Percentiles rank a stretch among this genome's conserved stretches.
Evolutionary conservation across 2,888 invertebrate species (phyloP).

Genomic region (Lathronympha strigana): DNA sequence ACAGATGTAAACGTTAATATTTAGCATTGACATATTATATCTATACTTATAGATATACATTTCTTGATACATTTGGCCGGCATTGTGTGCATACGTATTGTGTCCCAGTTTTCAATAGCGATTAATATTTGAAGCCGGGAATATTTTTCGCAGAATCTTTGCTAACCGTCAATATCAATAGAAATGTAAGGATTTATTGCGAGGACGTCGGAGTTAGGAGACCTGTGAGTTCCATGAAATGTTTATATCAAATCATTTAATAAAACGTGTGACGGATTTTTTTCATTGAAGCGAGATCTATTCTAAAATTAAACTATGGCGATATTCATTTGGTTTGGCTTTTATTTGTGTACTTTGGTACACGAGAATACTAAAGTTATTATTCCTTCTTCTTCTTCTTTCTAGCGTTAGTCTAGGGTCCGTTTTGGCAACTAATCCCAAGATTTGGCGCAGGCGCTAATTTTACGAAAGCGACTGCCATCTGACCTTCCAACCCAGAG

Average conservation of each 20-base stretch:
- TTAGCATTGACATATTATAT: not conserved
- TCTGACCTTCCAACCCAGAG: no score
- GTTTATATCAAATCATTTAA: no score
- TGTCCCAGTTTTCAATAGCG: not conserved
- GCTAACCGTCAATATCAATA: not conserved
- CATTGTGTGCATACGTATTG: not conserved
- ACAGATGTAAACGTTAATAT: no score
- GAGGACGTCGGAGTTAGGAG: not conserved
- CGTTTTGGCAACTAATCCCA: no score
- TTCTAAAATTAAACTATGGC: no score
- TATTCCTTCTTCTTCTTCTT: not conserved
- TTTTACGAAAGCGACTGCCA: no score
- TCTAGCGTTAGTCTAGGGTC: no score
- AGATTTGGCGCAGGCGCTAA: no score
- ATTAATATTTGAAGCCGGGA: not conserved
- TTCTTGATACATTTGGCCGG: not conserved
- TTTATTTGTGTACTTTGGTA: no score
- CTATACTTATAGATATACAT: not conserved
- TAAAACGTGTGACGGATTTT: no score
- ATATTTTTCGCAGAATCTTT: constrained; percentile 6
- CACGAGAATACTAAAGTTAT: not conserved
- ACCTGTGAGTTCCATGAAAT: not conserved
- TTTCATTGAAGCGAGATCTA: no score
- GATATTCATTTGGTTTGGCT: no score
- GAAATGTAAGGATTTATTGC: not conserved